A percentile compares a stretch with the other conserved stretches of the same genome.
Evolutionary conservation across 2,113 vertebrate genomes (phyloP).

Genomic region (Galbula dea): DNA sequence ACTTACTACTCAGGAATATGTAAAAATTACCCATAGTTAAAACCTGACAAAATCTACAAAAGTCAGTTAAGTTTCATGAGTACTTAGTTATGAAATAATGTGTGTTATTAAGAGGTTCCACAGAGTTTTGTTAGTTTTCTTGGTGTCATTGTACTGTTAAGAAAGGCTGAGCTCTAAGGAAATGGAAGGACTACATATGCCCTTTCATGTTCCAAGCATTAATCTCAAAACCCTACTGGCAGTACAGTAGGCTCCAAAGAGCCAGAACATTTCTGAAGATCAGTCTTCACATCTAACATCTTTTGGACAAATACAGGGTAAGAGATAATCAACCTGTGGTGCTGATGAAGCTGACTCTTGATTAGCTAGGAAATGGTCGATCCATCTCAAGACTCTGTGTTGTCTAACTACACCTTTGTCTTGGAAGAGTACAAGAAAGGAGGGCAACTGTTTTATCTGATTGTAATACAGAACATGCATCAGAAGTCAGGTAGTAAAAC

Average conservation of each 20-base stretch:
- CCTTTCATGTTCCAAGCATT: neutral
- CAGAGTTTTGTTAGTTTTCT: neutral
- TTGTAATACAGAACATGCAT: neutral
- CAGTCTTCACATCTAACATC: neutral
- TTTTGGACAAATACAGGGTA: neutral
- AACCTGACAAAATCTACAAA: neutral
- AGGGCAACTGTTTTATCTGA: neutral
- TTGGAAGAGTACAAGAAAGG: neutral
- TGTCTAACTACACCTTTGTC: neutral
- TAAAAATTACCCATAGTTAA: neutral
- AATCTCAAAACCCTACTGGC: neutral
- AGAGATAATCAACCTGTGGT: neutral
- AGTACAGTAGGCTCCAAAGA: neutral
- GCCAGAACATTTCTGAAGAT: neutral
- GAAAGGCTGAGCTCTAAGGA: neutral
- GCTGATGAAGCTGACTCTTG: neutral
- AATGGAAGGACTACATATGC: neutral
- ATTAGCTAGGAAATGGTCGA: neutral
- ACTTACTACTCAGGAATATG: neutral
- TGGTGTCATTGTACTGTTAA: neutral
- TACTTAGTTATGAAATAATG: neutral
- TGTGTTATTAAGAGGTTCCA: neutral
- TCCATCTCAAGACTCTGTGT: neutral
- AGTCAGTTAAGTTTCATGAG: neutral
- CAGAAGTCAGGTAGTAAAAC: neutral